These are phyloP conservation scores for Tubulanus polymorphus DNA, from an alignment of 2,888 invertebrate species.

Conservation along the genomic window DNA sequence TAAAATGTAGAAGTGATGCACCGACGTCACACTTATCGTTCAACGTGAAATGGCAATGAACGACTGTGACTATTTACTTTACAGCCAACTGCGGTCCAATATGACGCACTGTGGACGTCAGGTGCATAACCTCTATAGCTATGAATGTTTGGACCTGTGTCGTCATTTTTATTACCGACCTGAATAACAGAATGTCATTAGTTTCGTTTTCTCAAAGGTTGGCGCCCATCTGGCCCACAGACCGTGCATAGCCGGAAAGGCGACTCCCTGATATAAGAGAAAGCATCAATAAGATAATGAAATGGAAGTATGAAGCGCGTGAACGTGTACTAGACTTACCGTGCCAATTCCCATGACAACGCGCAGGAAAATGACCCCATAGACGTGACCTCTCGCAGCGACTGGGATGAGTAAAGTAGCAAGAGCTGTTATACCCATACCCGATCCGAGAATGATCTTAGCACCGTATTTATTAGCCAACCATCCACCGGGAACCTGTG, in stretches of 20 bases:
- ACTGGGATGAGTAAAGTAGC: slow-evolving; percentile 19
- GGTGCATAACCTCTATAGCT: no score
- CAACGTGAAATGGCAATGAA: no score
- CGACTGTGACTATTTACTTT: no score
- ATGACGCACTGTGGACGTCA: no score
- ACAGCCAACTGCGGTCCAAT: no score
- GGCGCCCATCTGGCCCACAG: slow-evolving; percentile 51
- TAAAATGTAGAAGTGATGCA: no score
- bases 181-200: slow-evolving; percentile 30
- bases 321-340: slow-evolving; percentile 21
- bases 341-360: slow-evolving; percentile 36
- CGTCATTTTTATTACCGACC: no score
- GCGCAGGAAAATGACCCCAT: slow-evolving; percentile 31
- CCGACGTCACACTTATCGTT: no score
- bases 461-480: slow-evolving; percentile 20
- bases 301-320: not conserved
- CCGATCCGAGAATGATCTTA: slow-evolving; percentile 17
- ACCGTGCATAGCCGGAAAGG: slow-evolving; percentile 49
- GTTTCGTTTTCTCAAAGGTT: slow-evolving; percentile 34
- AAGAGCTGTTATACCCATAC: slow-evolving; percentile 16
- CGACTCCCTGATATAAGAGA: slow-evolving; percentile 38
- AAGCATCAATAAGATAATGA: not conserved
- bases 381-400: no score
- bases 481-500: slow-evolving; percentile 19
- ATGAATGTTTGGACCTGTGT: no score